Evolutionary conservation across 2,888 invertebrate genomes (phyloP), one percentile per base, ranked within the genome.

Genomic region (Scelioninae gen. 2): DNA sequence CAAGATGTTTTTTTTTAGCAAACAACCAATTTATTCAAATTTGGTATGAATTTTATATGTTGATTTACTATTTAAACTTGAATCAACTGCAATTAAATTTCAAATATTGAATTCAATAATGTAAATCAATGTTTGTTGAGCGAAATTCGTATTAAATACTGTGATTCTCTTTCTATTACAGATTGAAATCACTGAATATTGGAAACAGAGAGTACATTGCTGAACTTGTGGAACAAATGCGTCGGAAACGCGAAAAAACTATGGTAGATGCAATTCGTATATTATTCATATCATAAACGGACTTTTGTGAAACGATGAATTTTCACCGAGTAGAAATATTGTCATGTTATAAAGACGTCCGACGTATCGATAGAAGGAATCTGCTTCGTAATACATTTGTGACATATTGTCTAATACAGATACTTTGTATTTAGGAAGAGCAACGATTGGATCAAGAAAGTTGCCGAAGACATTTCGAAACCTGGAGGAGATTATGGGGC

Each of bases 401-500:
- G 19, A 43, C 11, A 18, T 11, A 18, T 4, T 41, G 16, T 45
- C 19, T 46, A 61, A 39, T 22, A 39, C 37, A 2, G 18, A 9
- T 61, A 25, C 28, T 48, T 64, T 53, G 43, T 57, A 31, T 73
- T 60, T 43, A 92, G 92, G 90, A 90, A 81, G 88, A 88, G 64
- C 89, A 89, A 35, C 87, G 86, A 7, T 86, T 88, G 73, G 94
- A 94, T 35, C 89, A 90, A 28, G 92, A 92, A 82, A 90, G 90
- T 77, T 90, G 90, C 65, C 88, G 89, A 53, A 88, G 88, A 75
- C 94, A 95, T 83, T 93, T 93, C 84, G 90, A 90, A 77, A 93
- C 93, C 1, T 94, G 93, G 91, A 90, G 91, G 50, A 89, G 90
- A 7, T 88, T 93, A 78, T 95, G 94, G 94, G 94, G 94, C 19